Percentiles rank a stretch among this genome's conserved stretches.
These are phyloP conservation scores for Sepioteuthis lessoniana DNA, from an alignment of 2,888 invertebrate genomes.

Conservation along the genomic window DNA sequence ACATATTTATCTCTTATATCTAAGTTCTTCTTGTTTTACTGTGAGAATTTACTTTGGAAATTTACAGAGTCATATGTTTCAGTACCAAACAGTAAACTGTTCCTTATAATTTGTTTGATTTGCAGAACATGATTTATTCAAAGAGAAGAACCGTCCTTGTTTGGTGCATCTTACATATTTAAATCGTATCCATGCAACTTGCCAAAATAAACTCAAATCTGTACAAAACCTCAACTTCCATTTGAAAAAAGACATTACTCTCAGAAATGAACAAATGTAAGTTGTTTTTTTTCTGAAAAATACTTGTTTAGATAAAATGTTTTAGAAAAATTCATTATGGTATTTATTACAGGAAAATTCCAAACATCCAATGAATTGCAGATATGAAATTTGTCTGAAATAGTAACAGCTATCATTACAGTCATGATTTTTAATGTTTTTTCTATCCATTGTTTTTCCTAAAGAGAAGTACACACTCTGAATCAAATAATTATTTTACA, in stretches of 20 bases:
- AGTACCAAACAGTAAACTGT: too few species aligned
- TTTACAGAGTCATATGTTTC: too few species aligned
- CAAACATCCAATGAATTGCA: not conserved
- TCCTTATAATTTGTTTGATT: not conserved
- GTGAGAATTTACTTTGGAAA: too few species aligned
- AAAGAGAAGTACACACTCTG: too few species aligned
- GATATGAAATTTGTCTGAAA: not conserved
- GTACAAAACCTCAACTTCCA: not conserved
- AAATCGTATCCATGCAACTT: not conserved
- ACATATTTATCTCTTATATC: too few species aligned
- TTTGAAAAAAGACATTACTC: not conserved
- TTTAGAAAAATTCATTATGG: not conserved
- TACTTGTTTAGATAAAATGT: not conserved
- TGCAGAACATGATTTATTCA: not conserved
- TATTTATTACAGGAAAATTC: not conserved
- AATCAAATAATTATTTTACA: too few species aligned
- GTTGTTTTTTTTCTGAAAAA: not conserved
- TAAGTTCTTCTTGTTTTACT: too few species aligned
- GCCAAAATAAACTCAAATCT: not conserved
- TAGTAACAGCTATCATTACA: too few species aligned
- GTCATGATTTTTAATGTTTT: too few species aligned
- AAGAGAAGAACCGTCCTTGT: not conserved
- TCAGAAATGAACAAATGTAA: not conserved
- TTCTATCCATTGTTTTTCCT: too few species aligned
- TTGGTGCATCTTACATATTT: not conserved